Evolutionary conservation across 2,888 invertebrate species (phyloP), one percentile per base, ranked within the genome.

Genomic region (Glyphotaelius pellucidus): DNA sequence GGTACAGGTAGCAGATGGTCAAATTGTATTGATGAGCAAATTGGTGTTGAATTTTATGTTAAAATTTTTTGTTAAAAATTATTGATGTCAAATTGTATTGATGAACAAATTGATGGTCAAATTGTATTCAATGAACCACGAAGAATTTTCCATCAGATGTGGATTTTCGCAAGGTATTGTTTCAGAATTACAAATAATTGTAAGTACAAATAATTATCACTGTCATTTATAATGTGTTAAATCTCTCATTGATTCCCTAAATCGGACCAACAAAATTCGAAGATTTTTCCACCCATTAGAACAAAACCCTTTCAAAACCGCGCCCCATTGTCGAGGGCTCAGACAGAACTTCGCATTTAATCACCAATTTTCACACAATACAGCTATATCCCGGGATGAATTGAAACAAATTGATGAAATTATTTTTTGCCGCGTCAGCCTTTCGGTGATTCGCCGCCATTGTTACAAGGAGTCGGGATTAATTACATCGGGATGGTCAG

Each of bases 381-480:
- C 81, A 91, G 90, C 92, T 88, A 93, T 91, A 87, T 80, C 89
- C 91, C 90, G 92, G 81, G 88, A 86, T 92, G 93, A 92, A 93
- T 93, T 91, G 92, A 93, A 93, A 93, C 93, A 93, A 93, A 93
- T 93, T 92, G 92, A 91, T 91, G 93, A 80, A 91, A 91, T 87
- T 91, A 92, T 93, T 93, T 93, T 93, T 93, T 93, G 91, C 80
- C 87, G 83, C 87, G 87, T 42, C 38, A 90, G 81, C 85, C 86
- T 67, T 90, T 91, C 91, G 90, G 86, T 83, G 91, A 91, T 87
- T 92, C 91, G 89, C 86, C 67, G 90, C 91, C 85, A 91, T 92
- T 92, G 92, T 92, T 91, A 87, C 80, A 84, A 91, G 92, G 81
- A 47, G 86, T 42, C 87, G 67, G 90, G 91, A 91, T 92, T 91